A percentile compares a stretch with the other conserved stretches of the same genome.
These are phyloP conservation scores for Cyprinodon tularosa DNA, from an alignment of 2,113 vertebrate genomes.

Conservation along the genomic window DNA sequence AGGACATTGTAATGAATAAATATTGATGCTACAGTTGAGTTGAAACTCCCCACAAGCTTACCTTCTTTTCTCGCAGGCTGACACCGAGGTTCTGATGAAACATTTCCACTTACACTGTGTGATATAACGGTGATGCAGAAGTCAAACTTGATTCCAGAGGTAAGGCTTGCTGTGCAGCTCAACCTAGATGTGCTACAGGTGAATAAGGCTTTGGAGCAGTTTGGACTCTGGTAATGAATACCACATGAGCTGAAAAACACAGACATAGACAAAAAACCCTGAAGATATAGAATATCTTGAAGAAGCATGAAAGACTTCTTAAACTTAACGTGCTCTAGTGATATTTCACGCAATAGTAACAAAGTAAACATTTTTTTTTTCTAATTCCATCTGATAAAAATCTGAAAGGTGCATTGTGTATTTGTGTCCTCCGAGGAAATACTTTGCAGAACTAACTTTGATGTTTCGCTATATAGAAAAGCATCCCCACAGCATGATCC, in stretches of 20 bases:
- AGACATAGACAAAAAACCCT: background rate
- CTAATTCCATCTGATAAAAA: background rate
- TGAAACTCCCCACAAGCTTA: slow-evolving; percentile 14
- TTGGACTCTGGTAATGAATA: background rate
- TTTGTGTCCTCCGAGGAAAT: too few species aligned
- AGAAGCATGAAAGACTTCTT: background rate
- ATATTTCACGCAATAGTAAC: background rate
- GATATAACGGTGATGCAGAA: slow-evolving; percentile 60
- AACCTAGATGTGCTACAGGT: slow-evolving; percentile 52
- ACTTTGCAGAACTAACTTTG: too few species aligned
- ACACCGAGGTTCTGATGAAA: slow-evolving; percentile 39
- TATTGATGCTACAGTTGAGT: background rate
- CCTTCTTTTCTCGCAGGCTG: slow-evolving; percentile 61
- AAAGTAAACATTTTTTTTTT: background rate
- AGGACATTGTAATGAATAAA: background rate
- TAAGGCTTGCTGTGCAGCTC: slow-evolving; percentile 40
- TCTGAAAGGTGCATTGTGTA: background rate
- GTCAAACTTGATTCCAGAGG: background rate
- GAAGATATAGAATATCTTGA: background rate
- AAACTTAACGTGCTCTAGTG: background rate
- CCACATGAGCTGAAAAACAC: background rate
- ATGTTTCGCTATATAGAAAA: too few species aligned
- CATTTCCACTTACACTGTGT: background rate
- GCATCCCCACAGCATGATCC: too few species aligned
- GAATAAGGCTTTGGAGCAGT: background rate